These are phyloP conservation scores for Rynchops niger DNA, from an alignment of 2,113 vertebrate species.

Conservation along the genomic window DNA sequence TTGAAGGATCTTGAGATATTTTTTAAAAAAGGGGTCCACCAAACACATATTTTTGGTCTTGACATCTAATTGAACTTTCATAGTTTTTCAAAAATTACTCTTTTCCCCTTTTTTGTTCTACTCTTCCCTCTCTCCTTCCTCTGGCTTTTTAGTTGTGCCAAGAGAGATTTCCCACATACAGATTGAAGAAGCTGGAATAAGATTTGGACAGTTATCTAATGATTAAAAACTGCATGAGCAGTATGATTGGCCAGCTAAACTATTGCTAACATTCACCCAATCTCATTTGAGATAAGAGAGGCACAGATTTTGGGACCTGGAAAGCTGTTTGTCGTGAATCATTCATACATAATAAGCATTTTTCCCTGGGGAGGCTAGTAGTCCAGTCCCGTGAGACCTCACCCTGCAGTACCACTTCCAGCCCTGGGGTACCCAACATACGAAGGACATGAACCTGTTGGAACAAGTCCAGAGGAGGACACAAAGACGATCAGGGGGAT, in stretches of 20 bases:
- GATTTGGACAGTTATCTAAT: not conserved
- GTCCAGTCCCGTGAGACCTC: not conserved
- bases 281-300: not conserved
- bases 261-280: not conserved
- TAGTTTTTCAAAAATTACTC: not conserved
- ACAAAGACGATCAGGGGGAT: not conserved
- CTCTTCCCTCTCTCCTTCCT: not conserved
- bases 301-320: not conserved
- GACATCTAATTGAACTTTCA: not conserved
- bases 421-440: not conserved
- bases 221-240: not conserved
- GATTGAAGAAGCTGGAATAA: not conserved
- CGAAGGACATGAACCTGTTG: not conserved
- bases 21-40: accelerated
- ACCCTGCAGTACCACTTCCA: not conserved
- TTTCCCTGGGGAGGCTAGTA: not conserved
- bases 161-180: not conserved
- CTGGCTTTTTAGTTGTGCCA: not conserved
- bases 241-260: not conserved
- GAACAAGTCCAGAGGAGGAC: not conserved
- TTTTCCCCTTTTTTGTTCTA: accelerated
- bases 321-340: not conserved
- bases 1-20: not conserved
- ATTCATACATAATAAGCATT: not conserved
- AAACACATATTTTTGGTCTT: not conserved